These are phyloP conservation scores for Zaprionus africanus DNA, from an alignment of 1,140 invertebrate species.

Conservation along the genomic window DNA sequence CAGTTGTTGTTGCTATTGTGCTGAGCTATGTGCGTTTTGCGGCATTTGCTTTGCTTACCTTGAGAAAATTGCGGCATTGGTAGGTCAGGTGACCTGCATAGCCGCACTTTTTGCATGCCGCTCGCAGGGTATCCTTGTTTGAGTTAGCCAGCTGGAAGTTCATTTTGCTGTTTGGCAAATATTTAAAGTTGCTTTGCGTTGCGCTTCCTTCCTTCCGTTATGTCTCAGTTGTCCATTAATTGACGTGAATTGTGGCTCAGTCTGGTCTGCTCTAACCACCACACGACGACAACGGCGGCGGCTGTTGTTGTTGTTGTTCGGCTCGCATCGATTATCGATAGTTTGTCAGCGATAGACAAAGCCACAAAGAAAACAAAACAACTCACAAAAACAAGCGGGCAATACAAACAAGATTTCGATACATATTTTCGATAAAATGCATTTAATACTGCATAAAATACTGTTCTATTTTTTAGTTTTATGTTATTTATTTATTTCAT, in stretches of 20 bases:
- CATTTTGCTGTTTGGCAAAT: slow-evolving; percentile 51
- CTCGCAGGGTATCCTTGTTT: slow-evolving; percentile 89
- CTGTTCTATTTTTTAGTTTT: too few relatives aligned
- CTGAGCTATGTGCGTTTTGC: neutral
- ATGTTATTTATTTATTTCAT: too few relatives aligned
- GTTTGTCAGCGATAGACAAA: neutral
- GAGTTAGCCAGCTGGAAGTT: slow-evolving; percentile 84
- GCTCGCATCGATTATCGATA: slow-evolving; percentile 34
- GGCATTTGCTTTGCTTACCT: slow-evolving; percentile 87
- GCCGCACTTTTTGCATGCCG: slow-evolving; percentile 96
- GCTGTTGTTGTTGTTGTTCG: slow-evolving; percentile 38
- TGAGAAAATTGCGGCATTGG: slow-evolving; percentile 98
- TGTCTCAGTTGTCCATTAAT: slow-evolving; percentile 39
- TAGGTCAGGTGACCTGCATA: slow-evolving; percentile 98
- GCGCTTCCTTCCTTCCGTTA: neutral
- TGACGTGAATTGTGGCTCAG: slow-evolving; percentile 33
- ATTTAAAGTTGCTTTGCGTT: neutral
- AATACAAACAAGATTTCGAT: neutral
- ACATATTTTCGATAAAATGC: neutral
- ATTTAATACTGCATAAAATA: neutral
- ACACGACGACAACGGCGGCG: slow-evolving; percentile 37
- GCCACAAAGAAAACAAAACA: neutral
- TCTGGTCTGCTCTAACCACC: slow-evolving; percentile 39
- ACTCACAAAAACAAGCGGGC: neutral
- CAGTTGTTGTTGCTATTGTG: neutral